These are phyloP conservation scores for Siniperca knerii DNA, from an alignment of 2,113 vertebrate species.

Conservation along the genomic window DNA sequence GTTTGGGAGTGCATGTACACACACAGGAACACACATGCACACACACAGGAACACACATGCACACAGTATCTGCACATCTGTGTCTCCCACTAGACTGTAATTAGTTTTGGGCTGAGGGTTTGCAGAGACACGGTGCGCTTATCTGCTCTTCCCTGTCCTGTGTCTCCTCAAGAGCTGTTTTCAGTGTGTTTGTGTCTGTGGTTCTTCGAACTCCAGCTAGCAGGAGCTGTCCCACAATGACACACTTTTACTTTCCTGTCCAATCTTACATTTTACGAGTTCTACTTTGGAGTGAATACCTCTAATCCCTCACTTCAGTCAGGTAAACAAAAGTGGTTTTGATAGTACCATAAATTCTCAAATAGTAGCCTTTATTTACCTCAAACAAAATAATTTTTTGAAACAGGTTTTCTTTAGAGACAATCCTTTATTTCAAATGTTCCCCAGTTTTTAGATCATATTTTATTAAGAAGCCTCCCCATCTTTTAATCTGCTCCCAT, in stretches of 20 bases:
- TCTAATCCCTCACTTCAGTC: neutral
- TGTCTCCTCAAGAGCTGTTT: neutral
- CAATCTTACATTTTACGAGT: neutral
- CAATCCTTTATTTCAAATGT: neutral
- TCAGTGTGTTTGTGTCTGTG: neutral
- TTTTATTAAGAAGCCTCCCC: neutral
- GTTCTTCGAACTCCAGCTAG: neutral
- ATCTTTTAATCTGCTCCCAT: neutral
- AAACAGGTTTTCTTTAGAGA: neutral
- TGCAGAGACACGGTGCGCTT: neutral
- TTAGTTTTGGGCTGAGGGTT: neutral
- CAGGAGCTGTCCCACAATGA: constrained; percentile 8
- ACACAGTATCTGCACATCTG: constrained; percentile 9
- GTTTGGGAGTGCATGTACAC: neutral
- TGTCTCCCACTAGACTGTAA: neutral
- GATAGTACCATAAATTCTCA: neutral
- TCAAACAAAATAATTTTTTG: neutral
- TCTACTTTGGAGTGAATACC: neutral
- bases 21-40: neutral
- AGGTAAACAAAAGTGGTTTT: neutral
- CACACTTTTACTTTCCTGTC: constrained; percentile 17
- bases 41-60: neutral
- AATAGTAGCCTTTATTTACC: neutral
- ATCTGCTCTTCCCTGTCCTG: neutral
- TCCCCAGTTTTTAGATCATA: neutral